phyloP scores from a whole-genome alignment of 2,797 vertebrate genomes.

The Acanthornis magna region DNA sequence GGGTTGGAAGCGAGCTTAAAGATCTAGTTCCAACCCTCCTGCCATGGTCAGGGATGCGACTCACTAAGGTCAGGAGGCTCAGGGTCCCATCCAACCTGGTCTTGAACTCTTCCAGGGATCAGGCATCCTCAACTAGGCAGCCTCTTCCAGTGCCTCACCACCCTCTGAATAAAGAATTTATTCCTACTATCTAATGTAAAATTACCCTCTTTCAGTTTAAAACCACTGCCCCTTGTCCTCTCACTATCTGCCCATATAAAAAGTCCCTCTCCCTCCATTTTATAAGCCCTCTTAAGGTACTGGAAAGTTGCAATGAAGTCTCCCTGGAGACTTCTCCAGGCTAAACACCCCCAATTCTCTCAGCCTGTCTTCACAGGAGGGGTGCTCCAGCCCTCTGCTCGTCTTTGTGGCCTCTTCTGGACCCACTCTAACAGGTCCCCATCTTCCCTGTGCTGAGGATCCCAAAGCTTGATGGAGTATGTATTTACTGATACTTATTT shows the following conservation, averaged over 20 bases:
- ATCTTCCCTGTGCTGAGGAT: neutral
- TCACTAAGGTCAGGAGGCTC: neutral
- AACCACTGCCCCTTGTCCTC: neutral
- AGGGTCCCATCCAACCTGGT: neutral
- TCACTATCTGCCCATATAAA: neutral
- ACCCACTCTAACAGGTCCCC: neutral
- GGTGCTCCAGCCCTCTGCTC: neutral
- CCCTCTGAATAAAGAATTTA: neutral
- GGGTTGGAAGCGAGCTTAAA: neutral
- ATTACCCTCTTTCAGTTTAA: neutral
- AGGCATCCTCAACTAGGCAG: neutral
- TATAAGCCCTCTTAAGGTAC: neutral
- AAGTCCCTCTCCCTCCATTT: neutral
- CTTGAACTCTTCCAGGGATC: neutral
- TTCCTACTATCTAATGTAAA: neutral
- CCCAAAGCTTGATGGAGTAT: neutral
- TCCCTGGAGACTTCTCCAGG: neutral
- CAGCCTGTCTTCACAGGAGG: neutral
- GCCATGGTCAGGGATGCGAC: neutral
- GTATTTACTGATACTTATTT: neutral
- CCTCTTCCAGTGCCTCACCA: neutral
- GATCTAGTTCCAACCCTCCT: neutral
- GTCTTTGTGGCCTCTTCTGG: neutral
- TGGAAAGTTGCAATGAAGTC: neutral
- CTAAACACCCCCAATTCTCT: neutral